Percentiles rank a stretch among this genome's conserved stretches.
phyloP scores from a whole-genome alignment of 2,888 invertebrate species.

The Chaitophorus viminalis region DNA sequence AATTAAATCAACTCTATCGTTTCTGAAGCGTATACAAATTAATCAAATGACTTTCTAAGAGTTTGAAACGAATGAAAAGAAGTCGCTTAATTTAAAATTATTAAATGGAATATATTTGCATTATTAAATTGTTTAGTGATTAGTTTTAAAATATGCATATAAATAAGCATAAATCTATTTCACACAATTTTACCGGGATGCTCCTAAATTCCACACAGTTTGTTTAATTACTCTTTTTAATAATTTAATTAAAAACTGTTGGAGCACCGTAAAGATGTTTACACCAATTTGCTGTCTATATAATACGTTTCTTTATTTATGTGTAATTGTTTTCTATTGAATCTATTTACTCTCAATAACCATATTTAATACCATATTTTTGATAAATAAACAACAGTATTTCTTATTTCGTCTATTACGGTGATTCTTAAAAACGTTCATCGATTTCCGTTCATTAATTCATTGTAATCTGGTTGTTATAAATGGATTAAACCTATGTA shows the following conservation, averaged over 20 bases:
- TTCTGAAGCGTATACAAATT: not conserved
- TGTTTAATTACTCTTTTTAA: no score
- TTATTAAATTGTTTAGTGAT: not conserved
- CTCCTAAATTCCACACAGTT: not conserved
- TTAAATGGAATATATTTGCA: not conserved
- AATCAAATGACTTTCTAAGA: not conserved
- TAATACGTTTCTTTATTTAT: not conserved
- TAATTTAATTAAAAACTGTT: slow-evolving; percentile 20
- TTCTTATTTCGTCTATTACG: no score
- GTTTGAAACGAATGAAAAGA: not conserved
- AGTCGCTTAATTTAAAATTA: not conserved
- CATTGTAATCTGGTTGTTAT: not conserved
- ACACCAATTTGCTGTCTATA: not conserved
- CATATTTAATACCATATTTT: not conserved
- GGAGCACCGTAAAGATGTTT: not conserved
- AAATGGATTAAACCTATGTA: no score
- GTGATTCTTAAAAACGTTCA: not conserved
- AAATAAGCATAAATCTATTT: not conserved
- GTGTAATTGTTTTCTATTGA: not conserved
- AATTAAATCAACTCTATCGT: not conserved
- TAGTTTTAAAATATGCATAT: not conserved
- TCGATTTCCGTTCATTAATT: not conserved
- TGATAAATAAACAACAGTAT: no score
- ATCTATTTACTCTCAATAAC: not conserved
- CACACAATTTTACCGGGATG: not conserved